phyloP scores from a whole-genome alignment of 2,797 vertebrate genomes.

The Pitangus sulphuratus region DNA sequence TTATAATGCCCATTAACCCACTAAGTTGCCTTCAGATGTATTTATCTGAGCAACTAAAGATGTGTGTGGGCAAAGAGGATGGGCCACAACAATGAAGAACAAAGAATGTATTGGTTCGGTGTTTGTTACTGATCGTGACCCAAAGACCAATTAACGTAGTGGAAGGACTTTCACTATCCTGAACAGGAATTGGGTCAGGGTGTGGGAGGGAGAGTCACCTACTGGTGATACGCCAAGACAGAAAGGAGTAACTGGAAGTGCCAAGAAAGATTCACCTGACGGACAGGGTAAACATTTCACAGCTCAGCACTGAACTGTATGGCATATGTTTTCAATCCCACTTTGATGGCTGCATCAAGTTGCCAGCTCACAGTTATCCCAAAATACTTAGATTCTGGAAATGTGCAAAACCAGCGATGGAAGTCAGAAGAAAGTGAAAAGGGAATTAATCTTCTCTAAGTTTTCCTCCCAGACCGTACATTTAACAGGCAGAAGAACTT shows the following conservation, averaged over 20 bases:
- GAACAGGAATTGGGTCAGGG: neutral
- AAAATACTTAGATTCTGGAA: neutral
- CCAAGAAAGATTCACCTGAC: neutral
- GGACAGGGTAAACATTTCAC: neutral
- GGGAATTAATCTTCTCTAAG: neutral
- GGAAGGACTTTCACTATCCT: neutral
- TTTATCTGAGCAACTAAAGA: neutral
- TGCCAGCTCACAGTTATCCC: neutral
- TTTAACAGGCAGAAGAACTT: neutral
- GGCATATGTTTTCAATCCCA: neutral
- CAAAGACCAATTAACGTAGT: neutral
- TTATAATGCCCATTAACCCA: neutral
- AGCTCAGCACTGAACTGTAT: neutral
- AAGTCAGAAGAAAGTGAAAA: neutral
- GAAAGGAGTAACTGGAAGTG: neutral
- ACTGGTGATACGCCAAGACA: neutral
- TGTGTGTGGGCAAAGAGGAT: neutral
- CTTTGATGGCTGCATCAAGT: fast-evolving
- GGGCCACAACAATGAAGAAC: neutral
- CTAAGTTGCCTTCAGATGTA: neutral
- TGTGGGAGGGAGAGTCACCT: neutral
- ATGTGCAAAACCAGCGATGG: neutral
- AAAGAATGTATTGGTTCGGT: neutral
- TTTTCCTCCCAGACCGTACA: neutral
- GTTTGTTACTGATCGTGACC: neutral